Evolutionary conservation across 2,113 vertebrate species (phyloP).

Genomic region (Xiphophorus maculatus): DNA sequence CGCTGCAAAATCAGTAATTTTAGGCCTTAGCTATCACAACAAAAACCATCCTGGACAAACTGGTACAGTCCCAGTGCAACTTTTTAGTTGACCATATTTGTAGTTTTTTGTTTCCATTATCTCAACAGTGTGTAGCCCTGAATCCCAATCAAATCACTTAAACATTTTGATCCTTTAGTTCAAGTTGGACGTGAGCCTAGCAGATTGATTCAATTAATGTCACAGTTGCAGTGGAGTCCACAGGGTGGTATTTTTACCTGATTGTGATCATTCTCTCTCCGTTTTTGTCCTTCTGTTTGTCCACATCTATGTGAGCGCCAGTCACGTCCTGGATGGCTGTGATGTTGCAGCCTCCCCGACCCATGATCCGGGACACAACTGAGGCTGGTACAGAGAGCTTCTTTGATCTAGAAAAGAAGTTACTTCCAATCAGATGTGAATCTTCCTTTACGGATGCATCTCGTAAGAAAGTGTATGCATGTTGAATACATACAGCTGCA

Average conservation of each 20-base stretch:
- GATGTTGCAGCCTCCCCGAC: conserved; percentile 97
- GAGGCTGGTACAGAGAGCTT: conserved; percentile 98
- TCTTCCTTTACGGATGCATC: background rate
- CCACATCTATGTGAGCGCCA: conserved; percentile 97
- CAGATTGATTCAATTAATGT: no score
- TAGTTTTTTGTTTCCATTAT: no score
- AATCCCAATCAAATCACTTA: no score
- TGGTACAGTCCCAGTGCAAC: no score
- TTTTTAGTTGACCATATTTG: no score
- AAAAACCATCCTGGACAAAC: no score
- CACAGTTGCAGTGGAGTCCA: conserved; percentile 9
- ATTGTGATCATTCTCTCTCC: conserved; percentile 99
- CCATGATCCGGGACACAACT: conserved; percentile 98
- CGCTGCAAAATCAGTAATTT: no score
- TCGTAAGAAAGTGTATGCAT: background rate
- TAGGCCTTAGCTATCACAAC: no score
- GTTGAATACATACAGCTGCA: background rate
- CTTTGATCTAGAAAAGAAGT: conserved; percentile 87
- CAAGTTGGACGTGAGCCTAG: no score
- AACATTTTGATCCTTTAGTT: no score
- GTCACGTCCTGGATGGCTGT: conserved; percentile 99
- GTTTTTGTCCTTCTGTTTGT: conserved; percentile 99
- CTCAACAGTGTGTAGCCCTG: no score
- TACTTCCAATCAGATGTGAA: background rate
- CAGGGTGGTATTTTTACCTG: conserved; percentile 80